Conservation (phyloP, 2,113 vertebrate species). For the Psilopogon haemacephalus region DNA sequence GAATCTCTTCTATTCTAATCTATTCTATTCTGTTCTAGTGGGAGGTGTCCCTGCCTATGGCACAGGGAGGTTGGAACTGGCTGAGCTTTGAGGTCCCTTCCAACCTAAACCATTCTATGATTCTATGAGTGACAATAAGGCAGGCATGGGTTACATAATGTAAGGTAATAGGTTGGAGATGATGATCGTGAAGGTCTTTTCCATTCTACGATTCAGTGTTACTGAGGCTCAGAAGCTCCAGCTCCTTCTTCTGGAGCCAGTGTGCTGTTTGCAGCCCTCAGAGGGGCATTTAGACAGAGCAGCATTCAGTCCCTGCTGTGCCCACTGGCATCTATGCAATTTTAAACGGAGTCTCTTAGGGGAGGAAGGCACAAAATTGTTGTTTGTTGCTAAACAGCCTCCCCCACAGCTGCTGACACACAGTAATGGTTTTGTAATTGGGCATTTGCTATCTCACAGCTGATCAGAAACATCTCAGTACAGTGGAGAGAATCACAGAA, state of each 20-base stretch:
- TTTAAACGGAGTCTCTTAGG: background rate
- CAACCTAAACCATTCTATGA: too few relatives aligned
- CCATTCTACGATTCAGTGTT: too few relatives aligned
- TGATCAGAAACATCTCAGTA: background rate
- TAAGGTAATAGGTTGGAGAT: too few relatives aligned
- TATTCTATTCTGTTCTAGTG: too few relatives aligned
- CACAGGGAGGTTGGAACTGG: too few relatives aligned
- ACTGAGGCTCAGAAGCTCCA: background rate
- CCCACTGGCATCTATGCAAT: background rate
- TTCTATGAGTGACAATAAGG: too few relatives aligned
- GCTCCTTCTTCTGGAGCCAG: background rate
- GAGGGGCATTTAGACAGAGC: background rate
- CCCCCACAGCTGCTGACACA: background rate
- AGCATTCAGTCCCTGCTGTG: background rate
- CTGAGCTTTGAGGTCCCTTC: too few relatives aligned
- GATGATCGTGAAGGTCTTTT: too few relatives aligned
- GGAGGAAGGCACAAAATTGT: background rate
- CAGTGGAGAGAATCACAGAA: background rate
- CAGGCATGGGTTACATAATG: too few relatives aligned
- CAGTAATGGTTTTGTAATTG: background rate
- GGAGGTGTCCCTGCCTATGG: too few relatives aligned
- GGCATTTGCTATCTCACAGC: conserved; percentile 1
- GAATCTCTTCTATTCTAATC: too few relatives aligned
- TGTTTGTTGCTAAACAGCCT: background rate
- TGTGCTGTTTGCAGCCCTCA: background rate